Conservation (phyloP, 2,888 invertebrate species). For the Synanthedon formicaeformis region DNA sequence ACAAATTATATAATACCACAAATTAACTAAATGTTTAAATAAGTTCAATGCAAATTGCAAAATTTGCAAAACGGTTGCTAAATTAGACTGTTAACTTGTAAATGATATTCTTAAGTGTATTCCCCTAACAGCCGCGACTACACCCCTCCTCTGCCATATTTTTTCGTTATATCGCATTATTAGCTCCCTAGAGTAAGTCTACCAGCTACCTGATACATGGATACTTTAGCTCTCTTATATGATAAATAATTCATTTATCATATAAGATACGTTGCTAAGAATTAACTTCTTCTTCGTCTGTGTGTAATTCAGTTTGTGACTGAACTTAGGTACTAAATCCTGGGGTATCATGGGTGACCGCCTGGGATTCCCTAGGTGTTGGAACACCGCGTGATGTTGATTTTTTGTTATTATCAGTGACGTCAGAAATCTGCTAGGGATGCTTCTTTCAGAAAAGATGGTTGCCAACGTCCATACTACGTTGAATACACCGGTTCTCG, state of each 20-base stretch:
- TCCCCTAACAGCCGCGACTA: constrained; percentile 8
- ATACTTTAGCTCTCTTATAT: not conserved
- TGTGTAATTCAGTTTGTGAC: too few relatives aligned
- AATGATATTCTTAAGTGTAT: constrained; percentile 1
- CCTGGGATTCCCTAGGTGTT: too few relatives aligned
- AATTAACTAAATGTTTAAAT: too few relatives aligned
- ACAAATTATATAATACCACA: too few relatives aligned
- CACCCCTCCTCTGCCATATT: constrained; percentile 6
- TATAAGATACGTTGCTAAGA: too few relatives aligned
- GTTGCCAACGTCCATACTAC: constrained; percentile 17
- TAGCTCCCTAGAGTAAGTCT: constrained; percentile 10
- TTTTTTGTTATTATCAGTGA: constrained; percentile 6
- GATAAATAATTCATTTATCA: not conserved
- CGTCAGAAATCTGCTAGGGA: too few relatives aligned
- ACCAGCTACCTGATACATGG: constrained; percentile 12
- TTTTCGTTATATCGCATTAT: constrained; percentile 13
- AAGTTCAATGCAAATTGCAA: too few relatives aligned
- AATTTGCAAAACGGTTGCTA: too few relatives aligned
- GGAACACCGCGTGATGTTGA: constrained; percentile 19
- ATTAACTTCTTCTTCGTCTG: too few relatives aligned
- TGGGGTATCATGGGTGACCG: constrained; percentile 14
- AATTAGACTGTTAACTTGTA: too few relatives aligned
- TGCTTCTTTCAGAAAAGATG: too few relatives aligned
- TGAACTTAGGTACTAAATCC: too few relatives aligned
- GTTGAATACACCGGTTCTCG: constrained; percentile 20